phyloP scores from a whole-genome alignment of 1,140 invertebrate species.

The Eupristina koningsbergeri region DNA sequence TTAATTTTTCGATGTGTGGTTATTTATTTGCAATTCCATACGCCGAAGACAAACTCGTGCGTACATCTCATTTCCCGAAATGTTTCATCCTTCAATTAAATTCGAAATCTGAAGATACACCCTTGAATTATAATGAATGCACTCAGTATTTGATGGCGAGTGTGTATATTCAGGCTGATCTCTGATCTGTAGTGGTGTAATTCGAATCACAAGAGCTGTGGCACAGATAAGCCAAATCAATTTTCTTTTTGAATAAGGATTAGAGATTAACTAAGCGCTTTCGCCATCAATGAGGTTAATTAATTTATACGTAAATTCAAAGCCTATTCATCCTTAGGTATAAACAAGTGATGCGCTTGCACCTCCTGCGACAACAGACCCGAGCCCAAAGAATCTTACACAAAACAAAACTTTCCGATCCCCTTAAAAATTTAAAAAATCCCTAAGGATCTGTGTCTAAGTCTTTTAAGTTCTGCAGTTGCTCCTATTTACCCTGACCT shows the following conservation, averaged over 20 bases:
- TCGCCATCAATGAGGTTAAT: neutral
- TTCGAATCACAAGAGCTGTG: neutral
- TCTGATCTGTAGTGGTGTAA: neutral
- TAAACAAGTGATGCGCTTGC: too few species aligned
- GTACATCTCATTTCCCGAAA: too few species aligned
- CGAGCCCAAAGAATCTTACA: too few species aligned
- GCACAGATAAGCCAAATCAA: neutral
- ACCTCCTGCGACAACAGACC: too few species aligned
- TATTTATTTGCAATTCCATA: too few species aligned
- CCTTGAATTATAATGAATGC: neutral
- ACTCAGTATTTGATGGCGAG: neutral
- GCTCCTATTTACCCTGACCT: neutral
- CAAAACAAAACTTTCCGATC: too few species aligned
- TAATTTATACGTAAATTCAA: neutral
- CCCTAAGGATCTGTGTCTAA: neutral
- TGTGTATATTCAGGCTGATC: neutral
- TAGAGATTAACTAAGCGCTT: neutral
- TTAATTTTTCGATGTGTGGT: too few species aligned
- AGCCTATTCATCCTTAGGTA: too few species aligned
- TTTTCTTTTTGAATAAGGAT: neutral
- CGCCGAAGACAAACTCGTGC: too few species aligned
- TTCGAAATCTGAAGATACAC: too few species aligned
- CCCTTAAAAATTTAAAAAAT: neutral
- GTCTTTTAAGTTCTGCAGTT: neutral
- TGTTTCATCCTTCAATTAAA: too few species aligned